Base-by-base conservation (phyloP, 2,888 invertebrate species). In the Rhaphigaster nebulosa region DNA sequence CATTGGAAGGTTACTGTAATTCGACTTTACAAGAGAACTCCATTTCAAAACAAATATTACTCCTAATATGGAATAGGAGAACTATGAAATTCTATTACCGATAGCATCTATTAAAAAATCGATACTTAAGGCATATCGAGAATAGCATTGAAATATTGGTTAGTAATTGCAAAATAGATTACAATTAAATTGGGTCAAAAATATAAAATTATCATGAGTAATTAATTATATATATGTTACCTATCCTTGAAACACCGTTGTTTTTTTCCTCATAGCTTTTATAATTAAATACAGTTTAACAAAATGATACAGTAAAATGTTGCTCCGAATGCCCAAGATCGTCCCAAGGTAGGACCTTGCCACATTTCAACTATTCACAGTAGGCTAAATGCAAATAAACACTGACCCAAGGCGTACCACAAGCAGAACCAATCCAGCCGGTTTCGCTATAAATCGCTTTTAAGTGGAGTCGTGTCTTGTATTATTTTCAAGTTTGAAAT, bases 401-500 rank as follows among this genome's bases (percentile, higher is more conserved):
- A 13, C 84, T 45, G 84, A 84, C 45, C 84, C 45, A 84, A 84
- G 84, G 84, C n/a, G 45, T n/a, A 45, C 84, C 76, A 45, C 13
- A 26, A 84, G 45, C n/a, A 45, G 84, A 84, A 84, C 84, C n/a
- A 6, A 84, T n/a, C 45, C 84, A 84, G 84, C 84, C 84, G 84
- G 84, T 84, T 84, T 45, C 13, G 26, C 45, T 84, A n/a, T 45
- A 50, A 45, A 84, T 84, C 45, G 45, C n/a, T 50, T 50, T 13
- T 1, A 84, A 84, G n/a, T 84, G n/a, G 84, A n/a, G 0, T 13
- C 70, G 34, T 76, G 38, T 23, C 38, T 76, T 38, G 38, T 76
- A 76, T 38, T 38, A 34, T 76, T 76, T 76, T 76, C 70, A 38
- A 38, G 70, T 76, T 20, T 38, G 34, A 15, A 76, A 76, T 76